Conservation (phyloP, 2,797 vertebrate genomes). For the Echeneis naucrates region DNA sequence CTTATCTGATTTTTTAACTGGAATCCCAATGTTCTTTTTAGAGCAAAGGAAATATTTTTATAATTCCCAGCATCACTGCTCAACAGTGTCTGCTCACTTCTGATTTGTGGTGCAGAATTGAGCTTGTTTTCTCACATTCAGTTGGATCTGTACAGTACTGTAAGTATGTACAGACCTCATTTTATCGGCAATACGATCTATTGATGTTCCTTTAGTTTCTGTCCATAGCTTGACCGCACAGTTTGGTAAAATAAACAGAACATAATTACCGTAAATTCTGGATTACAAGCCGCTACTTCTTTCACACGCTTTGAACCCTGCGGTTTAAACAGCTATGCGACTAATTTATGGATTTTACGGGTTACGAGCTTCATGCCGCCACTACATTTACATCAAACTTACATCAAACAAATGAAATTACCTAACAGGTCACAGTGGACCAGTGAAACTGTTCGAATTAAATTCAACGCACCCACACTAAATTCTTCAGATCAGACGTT, state of each 20-base stretch:
- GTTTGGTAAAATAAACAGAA: slow-evolving; percentile 21
- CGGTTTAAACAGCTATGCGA: no score
- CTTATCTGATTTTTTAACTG: slow-evolving; percentile 26
- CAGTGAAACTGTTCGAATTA: no score
- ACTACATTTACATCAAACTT: no score
- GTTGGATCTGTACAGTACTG: background rate
- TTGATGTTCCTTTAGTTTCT: slow-evolving; percentile 20
- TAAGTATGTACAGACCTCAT: slow-evolving; percentile 1
- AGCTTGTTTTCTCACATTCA: background rate
- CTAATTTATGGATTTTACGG: no score
- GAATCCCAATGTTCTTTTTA: background rate
- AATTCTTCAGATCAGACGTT: no score
- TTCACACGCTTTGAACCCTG: no score
- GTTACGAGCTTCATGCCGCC: no score
- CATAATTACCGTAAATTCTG: no score
- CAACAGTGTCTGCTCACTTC: background rate
- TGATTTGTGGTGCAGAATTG: background rate
- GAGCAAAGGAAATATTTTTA: slow-evolving; percentile 5
- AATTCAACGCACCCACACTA: no score
- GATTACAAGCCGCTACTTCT: no score
- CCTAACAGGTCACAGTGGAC: no score
- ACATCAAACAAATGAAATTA: no score
- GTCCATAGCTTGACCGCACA: slow-evolving; percentile 26
- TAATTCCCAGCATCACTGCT: background rate
- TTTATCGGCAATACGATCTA: slow-evolving; percentile 5